Base-by-base conservation (phyloP, 2,113 vertebrate species). In the Cariama cristata region DNA sequence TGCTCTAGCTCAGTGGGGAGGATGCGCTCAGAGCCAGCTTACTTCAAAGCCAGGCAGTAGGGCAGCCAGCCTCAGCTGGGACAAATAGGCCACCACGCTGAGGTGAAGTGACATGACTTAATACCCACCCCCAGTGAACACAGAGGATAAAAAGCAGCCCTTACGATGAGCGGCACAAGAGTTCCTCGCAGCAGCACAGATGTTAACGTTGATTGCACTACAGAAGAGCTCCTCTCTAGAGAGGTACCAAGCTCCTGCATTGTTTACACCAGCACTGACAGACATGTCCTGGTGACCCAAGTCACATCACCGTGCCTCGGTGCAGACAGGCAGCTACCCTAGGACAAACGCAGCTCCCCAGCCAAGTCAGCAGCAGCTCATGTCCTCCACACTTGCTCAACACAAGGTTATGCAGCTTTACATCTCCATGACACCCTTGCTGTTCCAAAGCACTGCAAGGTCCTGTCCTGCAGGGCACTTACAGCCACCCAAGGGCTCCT, bases 141-240 rank as follows among this genome's bases (percentile, higher is more conserved):
- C 40, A 49, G 26, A 56, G 55, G 24, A 15, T 28, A 21, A 84
- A 74, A 53, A 33, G 28, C 33, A 55, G 47, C 30, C 20, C 30
- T 50, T 27, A 16, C 0, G 4, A 24, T 5, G 5, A 20, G 6
- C 35, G 32, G 15, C 4, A 3, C 6, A 0, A 33, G 23, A 22
- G 64, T 55, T 68, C 59, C 53, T 38, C 5, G 30, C 26, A 50
- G 64, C 53, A 63, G 53, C 76, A 33, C 44, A 52, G 53, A 26
- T 10, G 7, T 12, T 33, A 35, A 28, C 15, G 3, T 6, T 1
- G 15, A 68, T 5, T 22, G 47, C 26, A 15, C 28, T 11, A 8
- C 38, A 66, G 28, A 16, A 14, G 4, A 71, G 55, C 79, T 86
- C 55, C 77, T 66, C 66, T 38, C 20, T 0, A 18, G 32, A 47